A percentile compares a stretch with the other conserved stretches of the same genome.
These are phyloP conservation scores for Diogma glabrata DNA, from an alignment of 2,888 invertebrate species.

Conservation along the genomic window DNA sequence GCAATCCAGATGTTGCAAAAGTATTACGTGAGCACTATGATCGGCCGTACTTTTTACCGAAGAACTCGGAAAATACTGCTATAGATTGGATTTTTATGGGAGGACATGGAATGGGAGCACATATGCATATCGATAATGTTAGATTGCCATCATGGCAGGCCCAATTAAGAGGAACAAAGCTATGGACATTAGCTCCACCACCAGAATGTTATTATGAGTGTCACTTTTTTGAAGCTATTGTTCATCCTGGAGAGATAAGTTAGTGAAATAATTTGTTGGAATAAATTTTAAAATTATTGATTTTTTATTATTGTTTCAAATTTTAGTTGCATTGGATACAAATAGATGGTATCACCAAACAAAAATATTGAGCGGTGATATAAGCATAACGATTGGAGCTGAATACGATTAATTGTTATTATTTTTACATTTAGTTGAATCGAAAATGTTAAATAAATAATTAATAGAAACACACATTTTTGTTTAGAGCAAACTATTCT, in stretches of 20 bases:
- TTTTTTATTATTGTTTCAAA: constrained; percentile 16
- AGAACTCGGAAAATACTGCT: constrained; percentile 73
- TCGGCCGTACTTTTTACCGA: constrained; percentile 81
- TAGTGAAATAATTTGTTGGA: constrained; percentile 24
- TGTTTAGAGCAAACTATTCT: too few relatives aligned
- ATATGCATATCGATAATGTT: constrained; percentile 95
- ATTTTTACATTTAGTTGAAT: neutral
- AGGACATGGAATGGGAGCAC: constrained; percentile 84
- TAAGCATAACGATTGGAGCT: constrained; percentile 93
- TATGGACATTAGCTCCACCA: constrained; percentile 84
- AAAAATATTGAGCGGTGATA: constrained; percentile 67
- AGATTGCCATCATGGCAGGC: constrained; percentile 94
- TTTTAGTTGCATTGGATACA: constrained; percentile 83
- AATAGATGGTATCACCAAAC: constrained; percentile 96
- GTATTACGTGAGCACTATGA: constrained; percentile 64
- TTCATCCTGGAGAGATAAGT: constrained; percentile 86
- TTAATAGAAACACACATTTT: neutral
- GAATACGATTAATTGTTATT: constrained; percentile 93
- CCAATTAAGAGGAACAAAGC: constrained; percentile 77
- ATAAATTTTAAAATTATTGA: neutral
- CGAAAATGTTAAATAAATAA: constrained; percentile 1
- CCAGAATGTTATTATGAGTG: constrained; percentile 83
- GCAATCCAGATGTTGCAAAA: constrained; percentile 71
- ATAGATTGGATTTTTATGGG: constrained; percentile 98
- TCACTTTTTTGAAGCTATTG: constrained; percentile 41